These are phyloP conservation scores for Cosmorhoe ocellata DNA, from an alignment of 2,888 invertebrate species.

Conservation along the genomic window DNA sequence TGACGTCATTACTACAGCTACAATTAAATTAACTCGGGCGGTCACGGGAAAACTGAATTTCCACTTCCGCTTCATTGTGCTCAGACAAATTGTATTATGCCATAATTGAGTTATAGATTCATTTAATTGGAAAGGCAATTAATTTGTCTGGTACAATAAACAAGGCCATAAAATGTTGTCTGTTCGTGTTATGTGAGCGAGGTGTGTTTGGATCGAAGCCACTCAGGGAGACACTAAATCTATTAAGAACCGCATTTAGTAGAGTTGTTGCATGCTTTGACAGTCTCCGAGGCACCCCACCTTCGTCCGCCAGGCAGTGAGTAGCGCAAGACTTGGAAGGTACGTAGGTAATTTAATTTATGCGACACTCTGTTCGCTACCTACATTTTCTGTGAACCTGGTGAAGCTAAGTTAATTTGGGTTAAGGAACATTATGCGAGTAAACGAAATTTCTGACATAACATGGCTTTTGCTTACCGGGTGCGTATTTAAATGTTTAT, in stretches of 20 bases:
- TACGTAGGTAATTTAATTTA: slow-evolving; percentile 36
- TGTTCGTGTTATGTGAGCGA: slow-evolving; percentile 31
- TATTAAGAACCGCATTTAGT: slow-evolving; percentile 53
- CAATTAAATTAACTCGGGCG: slow-evolving; percentile 20
- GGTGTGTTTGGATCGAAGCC: slow-evolving; percentile 47
- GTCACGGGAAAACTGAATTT: slow-evolving; percentile 29
- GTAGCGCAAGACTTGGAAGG: slow-evolving; percentile 12
- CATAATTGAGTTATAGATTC: slow-evolving; percentile 31
- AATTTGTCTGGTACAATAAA: slow-evolving; percentile 38
- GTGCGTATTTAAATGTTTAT: slow-evolving; percentile 27
- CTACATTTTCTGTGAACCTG: slow-evolving; percentile 38
- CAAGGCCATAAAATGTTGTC: slow-evolving; percentile 40
- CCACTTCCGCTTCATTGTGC: slow-evolving; percentile 28
- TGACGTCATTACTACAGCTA: slow-evolving; percentile 14
- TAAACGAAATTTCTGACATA: slow-evolving; percentile 32
- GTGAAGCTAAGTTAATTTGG: slow-evolving; percentile 42
- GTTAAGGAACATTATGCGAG: slow-evolving; percentile 32
- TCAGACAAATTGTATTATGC: slow-evolving; percentile 24
- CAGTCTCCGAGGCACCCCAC: slow-evolving; percentile 41
- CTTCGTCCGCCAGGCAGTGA: not conserved
- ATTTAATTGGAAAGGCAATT: slow-evolving; percentile 34
- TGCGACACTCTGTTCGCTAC: slow-evolving; percentile 32
- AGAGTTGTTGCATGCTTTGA: slow-evolving; percentile 56
- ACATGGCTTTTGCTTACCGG: slow-evolving; percentile 27
- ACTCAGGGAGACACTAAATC: slow-evolving; percentile 48